phyloP scores from a whole-genome alignment of 64 coral and sea anemone species.

The Dendrophyllia cribrosa region DNA sequence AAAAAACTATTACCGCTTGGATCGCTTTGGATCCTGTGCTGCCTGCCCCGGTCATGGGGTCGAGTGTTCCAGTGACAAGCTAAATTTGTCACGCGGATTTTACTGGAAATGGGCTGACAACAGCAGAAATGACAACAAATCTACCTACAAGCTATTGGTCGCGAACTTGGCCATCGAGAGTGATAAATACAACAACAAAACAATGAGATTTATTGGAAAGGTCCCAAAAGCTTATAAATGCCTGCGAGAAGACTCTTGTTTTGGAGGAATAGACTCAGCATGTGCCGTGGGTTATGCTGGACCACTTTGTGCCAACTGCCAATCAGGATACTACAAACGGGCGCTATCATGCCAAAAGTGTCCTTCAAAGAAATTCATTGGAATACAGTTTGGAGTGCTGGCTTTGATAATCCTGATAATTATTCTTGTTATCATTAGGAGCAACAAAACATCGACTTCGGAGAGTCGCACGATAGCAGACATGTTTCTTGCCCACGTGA shows the following conservation, averaged over 20 bases:
- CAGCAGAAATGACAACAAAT: neutral
- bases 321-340: slow-evolving; percentile 18
- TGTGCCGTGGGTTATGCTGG: slow-evolving; percentile 42
- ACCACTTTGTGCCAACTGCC: slow-evolving; percentile 53
- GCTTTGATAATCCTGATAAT: too few species aligned
- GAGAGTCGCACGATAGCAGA: too few species aligned
- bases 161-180: slow-evolving; percentile 4
- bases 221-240: slow-evolving; percentile 45
- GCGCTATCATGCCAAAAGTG: too few species aligned
- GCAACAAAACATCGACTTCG: neutral
- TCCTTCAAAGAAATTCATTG: too few species aligned
- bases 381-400: too few species aligned
- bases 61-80: neutral
- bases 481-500: too few species aligned
- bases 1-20: slow-evolving; percentile 7
- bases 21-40: slow-evolving; percentile 24
- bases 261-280: slow-evolving; percentile 16
- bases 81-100: neutral
- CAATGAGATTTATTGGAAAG: neutral
- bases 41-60: neutral
- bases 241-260: slow-evolving; percentile 10
- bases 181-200: slow-evolving; percentile 8
- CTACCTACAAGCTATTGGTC: neutral
- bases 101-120: slow-evolving; percentile 22
- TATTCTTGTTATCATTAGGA: neutral